Conservation (phyloP, 2,888 invertebrate genomes). For the Latheticus oryzae region DNA sequence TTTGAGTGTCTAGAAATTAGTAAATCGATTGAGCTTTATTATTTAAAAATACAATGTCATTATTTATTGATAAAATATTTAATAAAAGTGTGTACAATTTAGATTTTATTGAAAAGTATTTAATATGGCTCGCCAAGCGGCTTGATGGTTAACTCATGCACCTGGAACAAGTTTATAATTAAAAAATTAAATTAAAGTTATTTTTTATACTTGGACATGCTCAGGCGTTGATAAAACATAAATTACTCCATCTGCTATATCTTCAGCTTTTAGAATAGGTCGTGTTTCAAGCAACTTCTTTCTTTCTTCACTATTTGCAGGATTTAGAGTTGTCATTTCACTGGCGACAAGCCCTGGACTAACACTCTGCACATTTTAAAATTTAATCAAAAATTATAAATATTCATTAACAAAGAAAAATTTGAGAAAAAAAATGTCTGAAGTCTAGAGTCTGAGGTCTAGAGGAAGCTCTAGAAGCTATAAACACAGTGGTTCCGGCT, state of each 20-base stretch:
- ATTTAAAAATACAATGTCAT: no score
- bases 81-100: not conserved
- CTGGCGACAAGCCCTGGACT: slow-evolving; percentile 22
- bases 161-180: not conserved
- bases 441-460: no score
- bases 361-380: slow-evolving; percentile 20
- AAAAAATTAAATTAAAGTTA: not conserved
- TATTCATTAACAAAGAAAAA: not conserved
- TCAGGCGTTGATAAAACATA: slow-evolving; percentile 14
- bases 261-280: slow-evolving; percentile 3
- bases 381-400: slow-evolving; percentile 2
- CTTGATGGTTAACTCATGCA: slow-evolving; percentile 13
- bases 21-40: no score
- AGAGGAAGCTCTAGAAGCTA: no score
- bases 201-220: slow-evolving; percentile 9
- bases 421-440: no score
- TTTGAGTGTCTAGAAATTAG: no score
- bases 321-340: slow-evolving; percentile 15
- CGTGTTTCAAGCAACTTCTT: not conserved
- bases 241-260: slow-evolving; percentile 12
- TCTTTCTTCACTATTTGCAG: not conserved
- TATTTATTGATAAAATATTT: no score
- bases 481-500: no score
- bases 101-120: not conserved
- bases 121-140: slow-evolving; percentile 11